phyloP scores from a whole-genome alignment of 2,888 invertebrate species.

The Dione vanillae region DNA sequence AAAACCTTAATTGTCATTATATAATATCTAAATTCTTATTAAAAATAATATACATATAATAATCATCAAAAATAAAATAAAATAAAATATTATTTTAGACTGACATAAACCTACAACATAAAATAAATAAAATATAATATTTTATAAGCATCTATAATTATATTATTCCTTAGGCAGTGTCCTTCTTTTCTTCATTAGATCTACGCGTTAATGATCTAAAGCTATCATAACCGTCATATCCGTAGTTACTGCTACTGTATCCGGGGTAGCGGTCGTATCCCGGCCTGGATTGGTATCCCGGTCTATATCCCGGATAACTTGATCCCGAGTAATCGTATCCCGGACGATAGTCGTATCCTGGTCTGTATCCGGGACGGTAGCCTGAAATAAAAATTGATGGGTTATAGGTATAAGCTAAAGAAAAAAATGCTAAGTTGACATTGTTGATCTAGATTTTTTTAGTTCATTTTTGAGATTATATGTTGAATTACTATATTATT shows the following conservation, averaged over 20 bases:
- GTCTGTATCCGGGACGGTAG: constrained; percentile 51
- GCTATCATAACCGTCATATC: constrained; percentile 63
- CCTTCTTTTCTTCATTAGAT: constrained; percentile 57
- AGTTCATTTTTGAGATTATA: no score
- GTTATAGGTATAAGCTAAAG: no score
- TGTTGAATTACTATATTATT: no score
- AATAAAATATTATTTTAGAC: no score
- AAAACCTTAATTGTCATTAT: no score
- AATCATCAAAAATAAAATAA: no score
- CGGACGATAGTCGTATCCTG: constrained; percentile 53
- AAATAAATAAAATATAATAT: neutral
- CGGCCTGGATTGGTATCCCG: constrained; percentile 53
- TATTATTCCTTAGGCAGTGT: neutral
- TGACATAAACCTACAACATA: neutral
- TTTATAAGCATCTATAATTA: neutral
- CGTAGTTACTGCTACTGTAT: constrained; percentile 60
- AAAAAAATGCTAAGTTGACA: no score
- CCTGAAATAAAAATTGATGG: neutral
- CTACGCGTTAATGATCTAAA: constrained; percentile 66
- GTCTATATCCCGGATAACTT: constrained; percentile 50
- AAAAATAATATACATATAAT: no score
- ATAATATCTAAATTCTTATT: no score
- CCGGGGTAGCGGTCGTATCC: constrained; percentile 56
- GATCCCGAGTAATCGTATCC: constrained; percentile 44
- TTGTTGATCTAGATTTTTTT: no score